Conservation (phyloP, 2,797 vertebrate species). For the Dromococcyx pavoninus region DNA sequence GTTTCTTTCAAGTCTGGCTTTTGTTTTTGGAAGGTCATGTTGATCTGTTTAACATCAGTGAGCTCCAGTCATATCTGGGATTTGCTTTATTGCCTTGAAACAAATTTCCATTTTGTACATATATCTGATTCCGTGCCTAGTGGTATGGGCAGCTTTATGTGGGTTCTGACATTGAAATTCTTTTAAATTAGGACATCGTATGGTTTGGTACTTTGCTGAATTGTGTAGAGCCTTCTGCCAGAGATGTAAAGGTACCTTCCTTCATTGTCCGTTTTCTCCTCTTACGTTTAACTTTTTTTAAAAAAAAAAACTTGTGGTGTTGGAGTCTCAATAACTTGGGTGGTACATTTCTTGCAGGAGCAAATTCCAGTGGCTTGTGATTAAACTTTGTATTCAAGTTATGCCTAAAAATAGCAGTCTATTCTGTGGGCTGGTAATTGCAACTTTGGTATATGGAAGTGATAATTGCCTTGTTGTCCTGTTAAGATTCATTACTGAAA, state of each 20-base stretch:
- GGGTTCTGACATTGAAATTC: neutral
- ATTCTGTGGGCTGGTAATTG: neutral
- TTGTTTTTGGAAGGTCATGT: neutral
- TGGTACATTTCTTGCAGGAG: neutral
- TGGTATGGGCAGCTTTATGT: neutral
- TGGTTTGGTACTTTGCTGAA: neutral
- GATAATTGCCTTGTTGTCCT: neutral
- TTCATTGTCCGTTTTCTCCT: neutral
- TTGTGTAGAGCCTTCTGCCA: neutral
- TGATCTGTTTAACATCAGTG: neutral
- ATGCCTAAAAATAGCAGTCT: neutral
- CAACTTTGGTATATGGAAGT: neutral
- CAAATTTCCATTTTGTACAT: neutral
- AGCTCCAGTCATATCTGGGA: neutral
- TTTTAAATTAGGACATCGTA: neutral
- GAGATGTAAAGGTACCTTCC: neutral
- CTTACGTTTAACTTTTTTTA: neutral
- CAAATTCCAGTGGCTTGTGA: neutral
- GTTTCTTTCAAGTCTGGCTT: neutral
- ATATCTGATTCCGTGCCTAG: neutral
- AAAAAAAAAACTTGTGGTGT: neutral
- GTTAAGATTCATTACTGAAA: neutral
- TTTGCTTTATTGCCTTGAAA: neutral
- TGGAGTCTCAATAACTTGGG: neutral
- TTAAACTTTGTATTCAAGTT: neutral